These are phyloP conservation scores for Odontamblyopus lacepedii DNA, from an alignment of 2,797 vertebrate genomes.

Conservation along the genomic window DNA sequence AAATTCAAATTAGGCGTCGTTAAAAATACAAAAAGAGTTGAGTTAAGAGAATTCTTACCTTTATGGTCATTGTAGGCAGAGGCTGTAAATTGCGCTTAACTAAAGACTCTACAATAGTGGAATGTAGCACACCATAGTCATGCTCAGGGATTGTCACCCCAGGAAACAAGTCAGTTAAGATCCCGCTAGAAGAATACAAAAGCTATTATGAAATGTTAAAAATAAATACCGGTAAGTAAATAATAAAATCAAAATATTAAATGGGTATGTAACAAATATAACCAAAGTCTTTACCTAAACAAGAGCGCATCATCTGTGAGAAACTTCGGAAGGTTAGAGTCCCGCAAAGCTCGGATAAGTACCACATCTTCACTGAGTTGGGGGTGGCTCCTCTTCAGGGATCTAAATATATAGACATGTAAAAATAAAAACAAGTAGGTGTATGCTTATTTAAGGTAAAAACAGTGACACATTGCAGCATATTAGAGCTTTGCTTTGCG, in stretches of 20 bases:
- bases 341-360: constrained; percentile 84
- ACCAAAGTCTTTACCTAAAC: constrained; percentile 73
- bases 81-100: constrained; percentile 79
- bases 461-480: not conserved
- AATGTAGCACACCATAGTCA: constrained; percentile 84
- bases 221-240: not conserved
- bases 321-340: constrained; percentile 87
- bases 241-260: not conserved
- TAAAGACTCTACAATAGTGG: constrained; percentile 81
- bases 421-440: not conserved
- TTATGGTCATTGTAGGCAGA: constrained; percentile 76
- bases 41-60: constrained; percentile 39
- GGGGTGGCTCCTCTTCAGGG: constrained; percentile 85
- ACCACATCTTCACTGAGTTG: constrained; percentile 86
- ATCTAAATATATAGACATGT: constrained; percentile 58
- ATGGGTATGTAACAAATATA: constrained; percentile 5
- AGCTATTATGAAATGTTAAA: constrained; percentile 17
- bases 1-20: not conserved
- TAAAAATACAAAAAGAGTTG: not conserved
- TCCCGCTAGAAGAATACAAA: constrained; percentile 72
- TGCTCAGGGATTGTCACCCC: constrained; percentile 86
- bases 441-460: not conserved
- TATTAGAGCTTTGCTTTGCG: not conserved
- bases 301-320: constrained; percentile 82
- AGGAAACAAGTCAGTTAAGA: constrained; percentile 89